These are phyloP conservation scores for Sebastes diploproa DNA, from an alignment of 2,797 vertebrate species.

Conservation along the genomic window DNA sequence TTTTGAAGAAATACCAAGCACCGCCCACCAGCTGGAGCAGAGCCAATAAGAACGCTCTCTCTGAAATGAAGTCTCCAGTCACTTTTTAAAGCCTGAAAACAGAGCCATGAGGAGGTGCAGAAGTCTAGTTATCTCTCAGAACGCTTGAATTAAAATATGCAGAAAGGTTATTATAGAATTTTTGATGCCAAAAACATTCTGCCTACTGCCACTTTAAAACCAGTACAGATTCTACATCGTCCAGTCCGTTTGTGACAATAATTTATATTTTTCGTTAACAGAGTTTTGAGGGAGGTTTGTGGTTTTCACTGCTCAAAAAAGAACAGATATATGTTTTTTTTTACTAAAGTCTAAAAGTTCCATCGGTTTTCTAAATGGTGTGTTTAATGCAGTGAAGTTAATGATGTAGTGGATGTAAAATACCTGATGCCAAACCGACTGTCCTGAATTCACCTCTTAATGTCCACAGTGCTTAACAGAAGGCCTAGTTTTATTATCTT, in stretches of 20 bases:
- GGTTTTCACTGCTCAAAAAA: not conserved
- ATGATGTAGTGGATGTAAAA: not conserved
- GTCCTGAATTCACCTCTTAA: slow-evolving; percentile 10
- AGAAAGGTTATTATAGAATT: too few relatives aligned
- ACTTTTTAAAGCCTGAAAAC: too few relatives aligned
- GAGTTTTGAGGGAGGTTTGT: not conserved
- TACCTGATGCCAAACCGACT: not conserved
- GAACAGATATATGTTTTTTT: not conserved
- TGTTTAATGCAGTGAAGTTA: not conserved
- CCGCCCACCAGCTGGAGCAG: too few relatives aligned
- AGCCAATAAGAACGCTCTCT: too few relatives aligned
- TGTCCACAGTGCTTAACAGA: not conserved
- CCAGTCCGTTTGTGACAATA: not conserved
- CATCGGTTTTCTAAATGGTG: not conserved
- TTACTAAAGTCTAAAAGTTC: not conserved
- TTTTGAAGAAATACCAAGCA: too few relatives aligned
- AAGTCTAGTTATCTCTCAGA: too few relatives aligned
- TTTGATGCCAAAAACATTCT: too few relatives aligned
- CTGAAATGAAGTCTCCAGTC: too few relatives aligned
- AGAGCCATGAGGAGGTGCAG: too few relatives aligned
- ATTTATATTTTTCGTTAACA: not conserved
- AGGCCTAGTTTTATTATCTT: not conserved
- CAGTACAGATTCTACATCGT: not conserved
- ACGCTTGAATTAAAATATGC: too few relatives aligned
- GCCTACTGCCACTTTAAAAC: accelerated